phyloP scores from a whole-genome alignment of 2,113 vertebrate species.

The Nothoprocta perdicaria region DNA sequence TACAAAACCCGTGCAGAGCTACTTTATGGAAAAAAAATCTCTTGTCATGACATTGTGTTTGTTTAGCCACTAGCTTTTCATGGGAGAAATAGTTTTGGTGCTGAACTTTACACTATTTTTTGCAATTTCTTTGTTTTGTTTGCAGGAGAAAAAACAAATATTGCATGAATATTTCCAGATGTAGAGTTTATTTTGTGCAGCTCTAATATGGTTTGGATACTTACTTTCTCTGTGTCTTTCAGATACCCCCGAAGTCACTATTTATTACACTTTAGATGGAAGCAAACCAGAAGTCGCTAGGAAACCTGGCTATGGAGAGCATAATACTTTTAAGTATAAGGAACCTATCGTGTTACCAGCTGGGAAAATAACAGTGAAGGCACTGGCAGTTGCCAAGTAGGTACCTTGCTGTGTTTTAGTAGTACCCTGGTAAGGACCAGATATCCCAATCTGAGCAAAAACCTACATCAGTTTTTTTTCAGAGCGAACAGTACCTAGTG shows the following conservation, averaged over 20 bases:
- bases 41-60: neutral
- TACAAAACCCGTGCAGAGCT: neutral
- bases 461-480: neutral
- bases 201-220: neutral
- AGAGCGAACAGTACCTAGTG: neutral
- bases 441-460: neutral
- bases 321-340: conserved; percentile 83
- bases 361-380: conserved; percentile 88
- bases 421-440: neutral
- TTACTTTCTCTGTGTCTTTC: conserved; percentile 55
- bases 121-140: neutral
- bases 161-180: neutral
- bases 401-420: neutral
- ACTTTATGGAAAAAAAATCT: neutral
- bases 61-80: neutral
- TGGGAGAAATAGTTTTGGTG: neutral
- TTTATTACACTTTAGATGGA: conserved; percentile 93
- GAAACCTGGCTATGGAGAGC: conserved; percentile 70
- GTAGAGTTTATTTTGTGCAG: neutral
- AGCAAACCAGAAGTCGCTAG: conserved; percentile 83
- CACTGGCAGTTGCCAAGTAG: conserved; percentile 88
- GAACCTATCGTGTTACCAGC: conserved; percentile 83
- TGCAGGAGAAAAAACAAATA: neutral
- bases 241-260: conserved; percentile 85
- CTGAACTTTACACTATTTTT: neutral